Base-by-base conservation (phyloP, 1,140 invertebrate species). In the Atta texana region DNA sequence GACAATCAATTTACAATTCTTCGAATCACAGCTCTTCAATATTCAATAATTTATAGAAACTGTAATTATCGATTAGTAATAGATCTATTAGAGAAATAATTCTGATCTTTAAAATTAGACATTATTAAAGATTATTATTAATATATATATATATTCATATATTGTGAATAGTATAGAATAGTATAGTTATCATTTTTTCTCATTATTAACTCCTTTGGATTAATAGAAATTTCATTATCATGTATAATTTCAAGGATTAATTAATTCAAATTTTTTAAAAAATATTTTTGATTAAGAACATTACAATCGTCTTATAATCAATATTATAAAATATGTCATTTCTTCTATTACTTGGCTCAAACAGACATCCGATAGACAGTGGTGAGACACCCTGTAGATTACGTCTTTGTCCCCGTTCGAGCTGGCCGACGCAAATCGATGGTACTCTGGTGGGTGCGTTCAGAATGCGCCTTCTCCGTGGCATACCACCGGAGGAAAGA, bases 381-480 rank as follows among this genome's bases (percentile, higher is more conserved):
- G 55, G 80, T 63, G 69, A 12, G 69, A 84, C 80, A 84, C 80
- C 80, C 80, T 84, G 53, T 84, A 84, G 80, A 75, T 84, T 55
- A 31, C 55, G 69, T 61, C 80, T 84, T 75, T 84, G 80, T 84
- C 80, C 80, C 80, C 69, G 80, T 84, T 84, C 69, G 55, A 84
- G 80, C 55, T 84, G 55, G 80, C 68, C 68, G 69, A 74, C n/a
- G 77, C 63, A 57, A 74, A 71, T 84, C 80, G 69, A 84, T 84
- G 80, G 69, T 84, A 84, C 80, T 84, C 75, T 85, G 76, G 88
- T 93, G 92, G 92, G 92, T 93, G 92, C 92, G 92, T 92, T 93
- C 86, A 94, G 92, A 93, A 93, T 93, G 92, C 93, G 91, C 93
- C 92, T 91, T 92, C 89, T 91, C 90, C 87, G 87, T 84, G 88